Evolutionary conservation across 35 echinoderm and acorn worm genomes (phyloP), one percentile per base, ranked within the genome.

Genomic region (Heliocidaris tuberculata): DNA sequence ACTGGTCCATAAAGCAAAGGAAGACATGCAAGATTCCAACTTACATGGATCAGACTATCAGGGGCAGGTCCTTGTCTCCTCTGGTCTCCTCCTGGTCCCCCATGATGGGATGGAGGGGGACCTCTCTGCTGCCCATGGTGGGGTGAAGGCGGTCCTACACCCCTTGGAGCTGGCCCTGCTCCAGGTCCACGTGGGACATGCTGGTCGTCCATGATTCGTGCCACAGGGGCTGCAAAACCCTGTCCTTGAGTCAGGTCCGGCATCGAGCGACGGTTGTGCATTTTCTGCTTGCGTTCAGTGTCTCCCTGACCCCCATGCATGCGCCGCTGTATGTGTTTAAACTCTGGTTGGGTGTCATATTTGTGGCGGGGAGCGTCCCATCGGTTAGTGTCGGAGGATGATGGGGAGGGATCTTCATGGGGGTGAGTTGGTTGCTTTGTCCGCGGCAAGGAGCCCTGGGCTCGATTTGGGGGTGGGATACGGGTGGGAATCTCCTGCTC

Each of bases 201-300:
- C 16, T 32, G 91, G 50, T 93, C 91, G 16, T 93, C 91, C 50
- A 52, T 93, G 48, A 93, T 93, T 4, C 91, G 91, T n/a, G 91
- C 16, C 47, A 59, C 50, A 13, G 91, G 91, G 17, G 94, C 48
- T 30, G 86, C 48, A 48, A 93, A 93, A 3, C 91, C 48, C 50
- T n/a, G 91, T 0, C 30, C 50, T 15, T 49, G 70, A 21, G 50
- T 95, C 31, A 94, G 93, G 29, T 96, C 95, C 16, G 96, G 98
- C 54, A 99, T 90, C 8, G 98, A 97, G 29, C 96, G 96, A 19
- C 98, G 91, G 49, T 99, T 95, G 31, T 97, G 95, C 47, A 94
- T 95, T 89, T 97, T 99, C 86, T 88, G 94, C 56, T 99, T 94
- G 31, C 61, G 48, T 30, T 98, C 97, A 3, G 93, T 86, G 27